Conservation (phyloP, 2,888 invertebrate genomes). For the Ligdia adustata region DNA sequence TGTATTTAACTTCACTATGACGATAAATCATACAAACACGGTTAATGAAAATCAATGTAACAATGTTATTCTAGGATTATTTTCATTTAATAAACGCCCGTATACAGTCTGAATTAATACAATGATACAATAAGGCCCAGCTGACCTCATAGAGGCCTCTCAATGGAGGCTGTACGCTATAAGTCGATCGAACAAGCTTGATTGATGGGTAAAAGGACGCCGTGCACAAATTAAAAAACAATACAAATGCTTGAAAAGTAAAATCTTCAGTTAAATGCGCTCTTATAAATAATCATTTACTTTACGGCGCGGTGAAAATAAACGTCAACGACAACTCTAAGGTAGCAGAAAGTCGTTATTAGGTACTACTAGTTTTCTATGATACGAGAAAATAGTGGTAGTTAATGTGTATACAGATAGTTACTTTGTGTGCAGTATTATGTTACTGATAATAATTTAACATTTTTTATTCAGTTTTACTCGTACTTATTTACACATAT, state of each 20-base stretch:
- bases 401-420: no score
- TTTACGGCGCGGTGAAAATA: constrained; percentile 29
- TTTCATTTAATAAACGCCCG: constrained; percentile 9
- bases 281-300: constrained; percentile 40
- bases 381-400: no score
- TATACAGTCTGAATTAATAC: constrained; percentile 5
- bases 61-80: neutral
- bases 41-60: no score
- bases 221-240: constrained; percentile 69
- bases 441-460: no score
- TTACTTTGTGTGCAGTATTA: no score
- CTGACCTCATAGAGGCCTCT: constrained; percentile 22
- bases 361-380: no score
- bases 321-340: constrained; percentile 1
- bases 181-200: constrained; percentile 62
- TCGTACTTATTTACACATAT: no score
- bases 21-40: no score
- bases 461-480: no score
- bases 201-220: constrained; percentile 74
- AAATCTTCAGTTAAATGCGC: constrained; percentile 58
- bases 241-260: constrained; percentile 46
- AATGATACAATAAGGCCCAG: constrained; percentile 4
- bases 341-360: constrained; percentile 2
- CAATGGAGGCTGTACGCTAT: neutral
- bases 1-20: no score